Percentiles rank a stretch among this genome's conserved stretches.
Evolutionary conservation across 2,797 vertebrate species (phyloP).

Genomic region (Jordanella pulchra): DNA sequence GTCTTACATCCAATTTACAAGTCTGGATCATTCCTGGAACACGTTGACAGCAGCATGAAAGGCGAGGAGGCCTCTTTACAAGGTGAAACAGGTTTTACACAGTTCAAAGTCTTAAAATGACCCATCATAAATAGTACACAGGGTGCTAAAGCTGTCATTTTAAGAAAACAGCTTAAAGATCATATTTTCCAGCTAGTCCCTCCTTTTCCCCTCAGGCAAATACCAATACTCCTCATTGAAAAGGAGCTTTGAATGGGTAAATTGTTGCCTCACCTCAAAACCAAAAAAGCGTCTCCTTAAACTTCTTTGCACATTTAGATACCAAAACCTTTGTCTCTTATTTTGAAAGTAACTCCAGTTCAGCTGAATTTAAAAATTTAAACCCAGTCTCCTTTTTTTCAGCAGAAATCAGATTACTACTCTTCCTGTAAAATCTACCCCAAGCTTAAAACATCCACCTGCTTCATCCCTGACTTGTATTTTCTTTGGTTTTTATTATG

Average conservation of each 20-base stretch:
- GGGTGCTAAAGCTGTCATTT: conserved; percentile 73
- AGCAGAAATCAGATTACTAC: too few species aligned
- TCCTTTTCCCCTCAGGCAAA: conserved; percentile 54
- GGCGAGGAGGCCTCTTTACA: conserved; percentile 19
- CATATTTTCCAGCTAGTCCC: conserved; percentile 40
- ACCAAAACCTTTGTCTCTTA: too few species aligned
- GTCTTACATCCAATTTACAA: conserved; percentile 17
- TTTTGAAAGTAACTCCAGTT: too few species aligned
- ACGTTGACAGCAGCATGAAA: conserved; percentile 39
- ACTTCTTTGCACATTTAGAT: background rate
- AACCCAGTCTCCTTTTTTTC: too few species aligned
- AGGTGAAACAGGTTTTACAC: conserved; percentile 55
- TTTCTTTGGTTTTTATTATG: background rate
- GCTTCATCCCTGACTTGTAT: background rate
- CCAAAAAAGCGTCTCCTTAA: conserved; percentile 40
- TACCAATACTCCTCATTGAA: conserved; percentile 29
- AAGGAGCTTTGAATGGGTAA: conserved; percentile 37
- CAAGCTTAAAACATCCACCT: background rate
- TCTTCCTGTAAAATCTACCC: background rate
- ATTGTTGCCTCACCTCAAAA: conserved; percentile 34
- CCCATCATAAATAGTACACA: conserved; percentile 65
- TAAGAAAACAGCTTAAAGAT: conserved; percentile 57
- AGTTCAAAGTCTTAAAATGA: conserved; percentile 71
- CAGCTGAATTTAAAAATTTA: background rate
- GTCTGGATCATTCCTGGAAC: conserved; percentile 39